Conservation (phyloP, 1,140 invertebrate genomes). For the Zaprionus vittiger region DNA sequence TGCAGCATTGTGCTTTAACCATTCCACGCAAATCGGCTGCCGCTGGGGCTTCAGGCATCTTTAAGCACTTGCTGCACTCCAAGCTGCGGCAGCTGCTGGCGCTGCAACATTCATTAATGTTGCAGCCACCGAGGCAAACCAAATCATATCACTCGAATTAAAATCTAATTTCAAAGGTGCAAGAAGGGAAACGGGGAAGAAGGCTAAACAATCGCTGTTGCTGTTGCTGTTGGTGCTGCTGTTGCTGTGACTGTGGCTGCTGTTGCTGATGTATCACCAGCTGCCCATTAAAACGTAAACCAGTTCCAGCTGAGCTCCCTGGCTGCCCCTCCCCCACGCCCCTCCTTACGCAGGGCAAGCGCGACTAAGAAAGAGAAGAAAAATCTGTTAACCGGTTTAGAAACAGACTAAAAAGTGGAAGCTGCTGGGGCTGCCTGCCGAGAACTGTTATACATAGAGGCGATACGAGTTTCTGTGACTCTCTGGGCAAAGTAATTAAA, state of each 20-base stretch:
- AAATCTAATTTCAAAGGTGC: slow-evolving; percentile 10
- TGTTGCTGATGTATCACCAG: slow-evolving; percentile 37
- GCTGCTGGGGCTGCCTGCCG: slow-evolving; percentile 19
- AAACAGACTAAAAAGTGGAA: slow-evolving; percentile 41
- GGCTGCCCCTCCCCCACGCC: not conserved
- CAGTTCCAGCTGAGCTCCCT: slow-evolving; percentile 39
- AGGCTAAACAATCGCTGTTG: not conserved
- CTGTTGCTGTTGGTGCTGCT: not conserved
- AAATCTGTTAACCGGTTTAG: slow-evolving; percentile 63
- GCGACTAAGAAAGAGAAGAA: slow-evolving; percentile 19
- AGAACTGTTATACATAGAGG: slow-evolving; percentile 56
- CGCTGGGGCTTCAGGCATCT: not conserved
- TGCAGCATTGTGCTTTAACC: not conserved
- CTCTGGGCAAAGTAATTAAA: slow-evolving; percentile 46
- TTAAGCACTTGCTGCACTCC: not conserved
- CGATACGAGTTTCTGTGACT: slow-evolving; percentile 16
- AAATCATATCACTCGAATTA: slow-evolving; percentile 17
- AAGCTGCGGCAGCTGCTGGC: not conserved
- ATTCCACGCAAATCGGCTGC: not conserved
- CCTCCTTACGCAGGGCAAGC: slow-evolving; percentile 16
- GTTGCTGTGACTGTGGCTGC: slow-evolving; percentile 5
- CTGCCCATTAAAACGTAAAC: slow-evolving; percentile 58
- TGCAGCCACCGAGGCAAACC: not conserved
- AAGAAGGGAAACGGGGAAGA: slow-evolving; percentile 1
- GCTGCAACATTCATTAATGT: not conserved